Evolutionary conservation across 2,113 vertebrate genomes (phyloP).

Genomic region (Elephas maximus): DNA sequence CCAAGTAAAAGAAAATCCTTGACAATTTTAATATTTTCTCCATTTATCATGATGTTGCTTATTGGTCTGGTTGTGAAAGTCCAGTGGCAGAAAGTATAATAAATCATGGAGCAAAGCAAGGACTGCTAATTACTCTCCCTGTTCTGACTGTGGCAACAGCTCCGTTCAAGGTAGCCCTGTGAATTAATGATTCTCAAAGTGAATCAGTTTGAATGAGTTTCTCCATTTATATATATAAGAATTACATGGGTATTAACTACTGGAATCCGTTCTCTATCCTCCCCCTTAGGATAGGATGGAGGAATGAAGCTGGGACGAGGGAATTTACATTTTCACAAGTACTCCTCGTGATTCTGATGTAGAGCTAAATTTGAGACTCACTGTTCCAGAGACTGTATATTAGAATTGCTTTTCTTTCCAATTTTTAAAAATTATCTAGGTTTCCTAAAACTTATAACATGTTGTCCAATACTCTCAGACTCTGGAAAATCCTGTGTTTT

Average conservation of each 20-base stretch:
- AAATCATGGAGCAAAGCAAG: background rate
- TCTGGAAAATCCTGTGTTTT: constrained; percentile 12
- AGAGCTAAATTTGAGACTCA: background rate
- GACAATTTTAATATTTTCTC: too few relatives aligned
- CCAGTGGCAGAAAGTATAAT: background rate
- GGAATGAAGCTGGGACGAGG: background rate
- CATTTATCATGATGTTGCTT: too few relatives aligned
- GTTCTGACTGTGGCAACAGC: background rate
- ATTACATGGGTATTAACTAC: background rate
- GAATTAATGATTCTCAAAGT: background rate
- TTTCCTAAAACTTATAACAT: background rate
- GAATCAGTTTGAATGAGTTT: too few relatives aligned
- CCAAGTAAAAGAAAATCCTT: too few relatives aligned
- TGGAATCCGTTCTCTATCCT: background rate
- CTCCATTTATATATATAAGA: background rate
- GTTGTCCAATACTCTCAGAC: background rate
- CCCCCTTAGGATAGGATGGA: background rate
- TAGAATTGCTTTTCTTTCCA: constrained; percentile 42
- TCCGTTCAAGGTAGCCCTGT: background rate
- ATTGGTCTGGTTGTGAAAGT: background rate
- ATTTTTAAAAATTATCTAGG: background rate
- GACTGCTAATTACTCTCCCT: background rate
- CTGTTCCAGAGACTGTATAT: background rate
- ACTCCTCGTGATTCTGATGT: background rate
- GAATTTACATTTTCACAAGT: background rate